Evolutionary conservation across 2,797 vertebrate species (phyloP), one percentile per base, ranked within the genome.

Genomic region (Acomys russatus): DNA sequence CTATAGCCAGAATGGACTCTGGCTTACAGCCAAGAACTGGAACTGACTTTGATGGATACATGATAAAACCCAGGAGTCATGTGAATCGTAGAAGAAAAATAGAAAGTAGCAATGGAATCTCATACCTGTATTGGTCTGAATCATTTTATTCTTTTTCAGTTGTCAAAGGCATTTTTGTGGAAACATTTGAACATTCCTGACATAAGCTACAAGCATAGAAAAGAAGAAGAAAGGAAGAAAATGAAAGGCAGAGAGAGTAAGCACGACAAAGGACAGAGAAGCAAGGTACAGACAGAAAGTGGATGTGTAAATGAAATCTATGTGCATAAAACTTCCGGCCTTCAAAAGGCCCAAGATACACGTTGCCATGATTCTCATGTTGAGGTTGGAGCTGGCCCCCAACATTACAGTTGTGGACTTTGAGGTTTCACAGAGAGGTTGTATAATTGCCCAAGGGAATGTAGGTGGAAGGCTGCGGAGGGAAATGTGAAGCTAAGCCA

Each of bases 321-420:
- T 56, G 35, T 74, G 14, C 64, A 38, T 7, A 6, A 12, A 66
- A 56, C 10, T 54, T 25, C 20, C 63, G 71, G 61, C 17, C 38
- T 95, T 18, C 63, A 68, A 56, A 76, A 77, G 56, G 35, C 44
- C 49, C 6, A 33, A 74, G 10, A 56, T 10, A 38, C 23, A 38
- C 12, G 5, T 38, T 33, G 44, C 38, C 0, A 0, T 0, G 6
- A 51, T 66, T 14, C 1, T 59, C 11, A 4, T 18, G 23, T 68
- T 20, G 51, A 11, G 51, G 17, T 71, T 33, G 35, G 70, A 49
- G 30, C 1, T 0, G 17, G 5, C 3, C 51, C 20, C 38, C 56
- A 56, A 78, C 89, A 74, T 59, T 44, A 74, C n/a, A 95, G 89
- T 63, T 33, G 61, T 5, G 35, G 56, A 84, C 78, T n/a, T 4